These are phyloP conservation scores for Huso huso DNA, from an alignment of 2,797 vertebrate species.

Conservation along the genomic window DNA sequence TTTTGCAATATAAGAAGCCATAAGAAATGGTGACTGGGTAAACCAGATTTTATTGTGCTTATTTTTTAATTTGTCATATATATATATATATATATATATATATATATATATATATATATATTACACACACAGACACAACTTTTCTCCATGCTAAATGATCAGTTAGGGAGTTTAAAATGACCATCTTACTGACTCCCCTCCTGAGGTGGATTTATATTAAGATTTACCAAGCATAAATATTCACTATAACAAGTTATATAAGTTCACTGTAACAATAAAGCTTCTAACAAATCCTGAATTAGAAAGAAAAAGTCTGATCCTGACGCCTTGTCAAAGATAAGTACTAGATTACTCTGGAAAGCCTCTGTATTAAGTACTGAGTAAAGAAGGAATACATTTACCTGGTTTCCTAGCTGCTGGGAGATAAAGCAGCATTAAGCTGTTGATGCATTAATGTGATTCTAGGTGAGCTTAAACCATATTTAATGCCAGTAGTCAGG, in stretches of 20 bases:
- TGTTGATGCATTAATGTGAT: conserved; percentile 15
- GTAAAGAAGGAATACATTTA: conserved; percentile 5
- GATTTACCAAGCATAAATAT: no score
- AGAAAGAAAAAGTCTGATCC: not conserved
- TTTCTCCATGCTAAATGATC: no score
- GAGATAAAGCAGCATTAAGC: conserved; percentile 18
- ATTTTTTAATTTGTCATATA: no score
- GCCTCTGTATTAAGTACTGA: conserved; percentile 2
- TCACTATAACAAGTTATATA: not conserved
- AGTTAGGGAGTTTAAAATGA: no score
- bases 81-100: no score
- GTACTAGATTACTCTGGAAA: conserved; percentile 10
- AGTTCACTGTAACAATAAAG: not conserved
- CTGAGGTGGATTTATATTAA: no score
- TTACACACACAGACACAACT: no score
- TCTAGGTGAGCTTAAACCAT: conserved; percentile 13
- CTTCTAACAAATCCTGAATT: not conserved
- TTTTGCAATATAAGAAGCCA: no score
- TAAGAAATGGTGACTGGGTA: conserved; percentile 71
- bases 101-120: no score
- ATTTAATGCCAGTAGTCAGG: conserved; percentile 13
- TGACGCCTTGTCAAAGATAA: conserved; percentile 18
- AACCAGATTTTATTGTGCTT: conserved; percentile 29
- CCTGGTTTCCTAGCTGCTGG: not conserved
- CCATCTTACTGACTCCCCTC: no score